phyloP scores from a whole-genome alignment of 2,113 vertebrate genomes.

The Albula goreensis region DNA sequence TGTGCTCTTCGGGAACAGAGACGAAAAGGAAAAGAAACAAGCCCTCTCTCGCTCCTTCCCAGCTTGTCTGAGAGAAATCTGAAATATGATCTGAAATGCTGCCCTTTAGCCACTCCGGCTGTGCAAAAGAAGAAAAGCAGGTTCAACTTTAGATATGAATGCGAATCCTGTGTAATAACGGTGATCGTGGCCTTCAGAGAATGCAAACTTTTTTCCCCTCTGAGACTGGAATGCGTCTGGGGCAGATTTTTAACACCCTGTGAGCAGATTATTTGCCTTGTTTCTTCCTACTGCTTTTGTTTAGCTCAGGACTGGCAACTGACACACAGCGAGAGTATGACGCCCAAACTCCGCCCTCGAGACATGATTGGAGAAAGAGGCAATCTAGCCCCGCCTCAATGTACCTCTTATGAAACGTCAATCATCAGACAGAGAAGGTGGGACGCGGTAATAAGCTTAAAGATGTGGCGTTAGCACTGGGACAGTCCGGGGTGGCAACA shows the following conservation, averaged over 20 bases:
- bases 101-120: constrained; percentile 60
- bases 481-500: constrained; percentile 62
- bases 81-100: constrained; percentile 60
- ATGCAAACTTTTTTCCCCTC: constrained; percentile 25
- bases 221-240: background rate
- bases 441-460: constrained; percentile 63
- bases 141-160: constrained; percentile 52
- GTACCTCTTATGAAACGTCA: constrained; percentile 60
- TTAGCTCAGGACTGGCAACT: constrained; percentile 71
- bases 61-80: constrained; percentile 69
- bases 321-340: constrained; percentile 61
- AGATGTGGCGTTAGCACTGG: constrained; percentile 60
- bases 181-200: background rate
- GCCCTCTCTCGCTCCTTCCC: constrained; percentile 49
- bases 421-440: constrained; percentile 56
- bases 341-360: constrained; percentile 62
- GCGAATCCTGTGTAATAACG: constrained; percentile 51
- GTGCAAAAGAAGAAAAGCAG: constrained; percentile 46
- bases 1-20: constrained; percentile 40
- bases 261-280: constrained; percentile 62
- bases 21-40: constrained; percentile 65
- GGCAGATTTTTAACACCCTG: constrained; percentile 36
- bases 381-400: constrained; percentile 63
- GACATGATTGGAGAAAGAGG: constrained; percentile 59
- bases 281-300: constrained; percentile 73